These are phyloP conservation scores for Carduelis carduelis DNA, from an alignment of 2,797 vertebrate species.

Conservation along the genomic window DNA sequence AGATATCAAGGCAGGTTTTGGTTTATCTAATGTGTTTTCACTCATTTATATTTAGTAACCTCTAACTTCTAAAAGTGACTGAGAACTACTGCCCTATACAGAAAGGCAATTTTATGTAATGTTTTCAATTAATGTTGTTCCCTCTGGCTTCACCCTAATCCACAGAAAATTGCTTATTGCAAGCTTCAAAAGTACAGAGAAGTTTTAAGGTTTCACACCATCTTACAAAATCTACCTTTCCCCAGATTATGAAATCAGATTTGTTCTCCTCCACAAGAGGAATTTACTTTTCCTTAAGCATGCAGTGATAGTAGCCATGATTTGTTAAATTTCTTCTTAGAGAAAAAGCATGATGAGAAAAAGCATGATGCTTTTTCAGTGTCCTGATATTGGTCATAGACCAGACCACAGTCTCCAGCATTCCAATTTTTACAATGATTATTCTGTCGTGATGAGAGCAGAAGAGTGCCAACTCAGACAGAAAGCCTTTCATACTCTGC, in stretches of 20 bases:
- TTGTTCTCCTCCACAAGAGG: background rate
- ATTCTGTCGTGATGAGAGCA: background rate
- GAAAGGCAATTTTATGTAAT: background rate
- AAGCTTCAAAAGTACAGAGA: background rate
- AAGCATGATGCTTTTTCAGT: background rate
- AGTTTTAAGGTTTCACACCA: background rate
- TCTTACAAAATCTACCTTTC: background rate
- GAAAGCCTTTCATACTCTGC: background rate
- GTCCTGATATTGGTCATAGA: background rate
- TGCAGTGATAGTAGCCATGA: background rate
- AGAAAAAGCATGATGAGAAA: background rate
- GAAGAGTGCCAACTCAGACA: background rate
- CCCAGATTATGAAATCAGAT: background rate
- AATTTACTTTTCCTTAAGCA: background rate
- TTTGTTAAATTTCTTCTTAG: background rate
- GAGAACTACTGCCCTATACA: background rate
- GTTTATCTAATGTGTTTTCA: background rate
- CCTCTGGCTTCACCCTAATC: background rate
- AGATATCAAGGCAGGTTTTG: background rate
- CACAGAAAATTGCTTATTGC: background rate
- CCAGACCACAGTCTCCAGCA: background rate
- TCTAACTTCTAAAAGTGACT: background rate
- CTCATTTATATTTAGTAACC: background rate
- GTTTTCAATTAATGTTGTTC: background rate
- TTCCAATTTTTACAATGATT: background rate